A percentile compares a stretch with the other conserved stretches of the same genome.
Conservation (phyloP, 2,797 vertebrate species). For the Naso thynnoides region DNA sequence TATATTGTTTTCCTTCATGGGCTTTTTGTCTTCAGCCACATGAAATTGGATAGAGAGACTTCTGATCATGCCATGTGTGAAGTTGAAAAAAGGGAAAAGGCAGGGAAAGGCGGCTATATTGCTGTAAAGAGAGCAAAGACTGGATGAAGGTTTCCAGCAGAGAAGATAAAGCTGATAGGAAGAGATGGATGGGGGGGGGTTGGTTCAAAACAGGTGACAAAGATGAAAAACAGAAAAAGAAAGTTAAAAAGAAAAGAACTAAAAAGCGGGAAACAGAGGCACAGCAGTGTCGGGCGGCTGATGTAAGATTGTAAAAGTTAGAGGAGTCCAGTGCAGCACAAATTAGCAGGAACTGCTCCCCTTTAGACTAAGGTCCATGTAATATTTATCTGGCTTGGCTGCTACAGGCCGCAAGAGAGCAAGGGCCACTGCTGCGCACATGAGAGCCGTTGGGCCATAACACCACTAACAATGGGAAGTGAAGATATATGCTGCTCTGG, state of each 20-base stretch:
- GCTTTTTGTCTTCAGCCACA: constrained; percentile 62
- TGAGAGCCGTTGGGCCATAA: constrained; percentile 56
- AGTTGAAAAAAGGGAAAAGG: constrained; percentile 49
- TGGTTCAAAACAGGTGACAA: neutral
- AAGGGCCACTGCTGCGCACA: constrained; percentile 39
- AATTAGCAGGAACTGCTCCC: constrained; percentile 42
- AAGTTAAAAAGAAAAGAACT: neutral
- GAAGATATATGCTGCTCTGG: constrained; percentile 39
- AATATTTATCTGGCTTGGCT: constrained; percentile 61
- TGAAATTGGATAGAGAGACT: constrained; percentile 65
- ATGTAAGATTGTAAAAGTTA: constrained; percentile 56
- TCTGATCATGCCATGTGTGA: constrained; percentile 63
- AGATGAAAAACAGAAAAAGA: neutral
- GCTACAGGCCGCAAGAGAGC: constrained; percentile 45
- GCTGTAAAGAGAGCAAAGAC: constrained; percentile 23
- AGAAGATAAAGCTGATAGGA: constrained; percentile 32
- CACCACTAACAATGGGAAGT: constrained; percentile 34
- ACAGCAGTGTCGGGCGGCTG: constrained; percentile 32
- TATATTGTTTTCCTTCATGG: constrained; percentile 43
- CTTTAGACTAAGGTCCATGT: constrained; percentile 52
- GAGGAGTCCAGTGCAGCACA: constrained; percentile 31
- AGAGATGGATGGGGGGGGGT: neutral
- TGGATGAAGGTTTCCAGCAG: constrained; percentile 6
- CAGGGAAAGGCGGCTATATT: constrained; percentile 22
- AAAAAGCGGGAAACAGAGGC: constrained; percentile 22